phyloP scores from a whole-genome alignment of 2,113 vertebrate genomes.

The Motacilla tschutschensis region DNA sequence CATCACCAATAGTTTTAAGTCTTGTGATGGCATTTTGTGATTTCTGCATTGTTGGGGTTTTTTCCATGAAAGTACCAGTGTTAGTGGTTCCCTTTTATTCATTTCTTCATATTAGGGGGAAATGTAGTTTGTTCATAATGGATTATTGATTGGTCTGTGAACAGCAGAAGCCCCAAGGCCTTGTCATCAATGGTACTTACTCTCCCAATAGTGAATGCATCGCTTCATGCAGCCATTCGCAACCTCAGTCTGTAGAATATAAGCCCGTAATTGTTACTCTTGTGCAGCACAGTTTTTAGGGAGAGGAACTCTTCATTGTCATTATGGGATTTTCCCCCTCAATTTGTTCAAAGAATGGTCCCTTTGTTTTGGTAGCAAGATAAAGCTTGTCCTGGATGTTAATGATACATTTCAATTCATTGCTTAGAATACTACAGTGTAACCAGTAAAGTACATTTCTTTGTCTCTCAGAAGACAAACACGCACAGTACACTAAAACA shows the following conservation, averaged over 20 bases:
- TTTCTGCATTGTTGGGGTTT: constrained; percentile 3
- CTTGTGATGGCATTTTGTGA: constrained; percentile 37
- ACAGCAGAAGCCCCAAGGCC: constrained; percentile 82
- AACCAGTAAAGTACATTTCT: constrained; percentile 50
- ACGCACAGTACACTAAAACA: constrained; percentile 29
- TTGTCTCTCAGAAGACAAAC: constrained; percentile 65
- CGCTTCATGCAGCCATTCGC: constrained; percentile 81
- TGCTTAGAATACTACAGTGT: constrained; percentile 67
- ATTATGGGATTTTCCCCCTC: constrained; percentile 60
- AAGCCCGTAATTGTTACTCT: constrained; percentile 71
- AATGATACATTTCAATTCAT: constrained; percentile 73
- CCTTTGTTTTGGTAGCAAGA: constrained; percentile 68
- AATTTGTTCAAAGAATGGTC: constrained; percentile 65
- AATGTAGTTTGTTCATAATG: constrained; percentile 88
- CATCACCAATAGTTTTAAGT: neutral
- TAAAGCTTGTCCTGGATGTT: constrained; percentile 72
- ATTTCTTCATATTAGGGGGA: constrained; percentile 75
- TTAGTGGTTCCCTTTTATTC: constrained; percentile 77
- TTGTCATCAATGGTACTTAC: constrained; percentile 76
- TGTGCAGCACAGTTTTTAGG: constrained; percentile 55
- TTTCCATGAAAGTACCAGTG: constrained; percentile 47
- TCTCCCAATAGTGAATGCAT: constrained; percentile 83
- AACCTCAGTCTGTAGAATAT: constrained; percentile 65
- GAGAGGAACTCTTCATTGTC: constrained; percentile 74
- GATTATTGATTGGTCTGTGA: constrained; percentile 89